Conservation (phyloP, 2,797 vertebrate species). For the Microctenopoma stevenorrisi region DNA sequence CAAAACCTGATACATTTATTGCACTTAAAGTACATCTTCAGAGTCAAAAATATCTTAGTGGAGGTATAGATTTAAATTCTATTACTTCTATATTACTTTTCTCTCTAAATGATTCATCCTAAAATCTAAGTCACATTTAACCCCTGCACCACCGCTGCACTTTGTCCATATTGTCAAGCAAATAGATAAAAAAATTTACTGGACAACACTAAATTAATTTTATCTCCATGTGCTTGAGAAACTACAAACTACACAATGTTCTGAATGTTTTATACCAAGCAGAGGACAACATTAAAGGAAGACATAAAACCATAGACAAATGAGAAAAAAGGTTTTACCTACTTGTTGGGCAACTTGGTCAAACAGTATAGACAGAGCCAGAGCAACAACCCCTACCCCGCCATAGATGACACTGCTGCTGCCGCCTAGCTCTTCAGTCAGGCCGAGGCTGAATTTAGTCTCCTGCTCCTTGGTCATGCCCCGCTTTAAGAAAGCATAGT, state of each 20-base stretch:
- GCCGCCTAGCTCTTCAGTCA: conserved; percentile 52
- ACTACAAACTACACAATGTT: not conserved
- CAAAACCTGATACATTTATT: too few relatives aligned
- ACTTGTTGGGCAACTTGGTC: conserved; percentile 74
- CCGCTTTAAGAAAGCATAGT: conserved; percentile 51
- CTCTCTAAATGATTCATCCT: too few relatives aligned
- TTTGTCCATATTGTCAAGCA: too few relatives aligned
- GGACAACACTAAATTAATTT: too few relatives aligned
- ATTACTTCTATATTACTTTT: too few relatives aligned
- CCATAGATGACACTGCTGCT: conserved; percentile 54
- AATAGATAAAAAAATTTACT: too few relatives aligned
- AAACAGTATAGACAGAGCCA: conserved; percentile 74
- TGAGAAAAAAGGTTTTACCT: conserved; percentile 17
- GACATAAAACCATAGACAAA: not conserved
- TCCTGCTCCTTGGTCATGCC: conserved; percentile 64
- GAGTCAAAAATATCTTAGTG: too few relatives aligned
- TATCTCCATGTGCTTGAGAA: too few relatives aligned
- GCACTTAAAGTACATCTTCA: too few relatives aligned
- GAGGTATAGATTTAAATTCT: too few relatives aligned
- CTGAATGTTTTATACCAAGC: not conserved
- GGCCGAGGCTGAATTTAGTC: conserved; percentile 40
- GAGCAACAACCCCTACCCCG: conserved; percentile 72
- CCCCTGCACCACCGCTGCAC: too few relatives aligned
- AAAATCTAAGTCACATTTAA: too few relatives aligned
- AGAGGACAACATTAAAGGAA: not conserved